Conservation (phyloP, 92 coral and sea anemone species). For the Parazoanthus swiftii region DNA sequence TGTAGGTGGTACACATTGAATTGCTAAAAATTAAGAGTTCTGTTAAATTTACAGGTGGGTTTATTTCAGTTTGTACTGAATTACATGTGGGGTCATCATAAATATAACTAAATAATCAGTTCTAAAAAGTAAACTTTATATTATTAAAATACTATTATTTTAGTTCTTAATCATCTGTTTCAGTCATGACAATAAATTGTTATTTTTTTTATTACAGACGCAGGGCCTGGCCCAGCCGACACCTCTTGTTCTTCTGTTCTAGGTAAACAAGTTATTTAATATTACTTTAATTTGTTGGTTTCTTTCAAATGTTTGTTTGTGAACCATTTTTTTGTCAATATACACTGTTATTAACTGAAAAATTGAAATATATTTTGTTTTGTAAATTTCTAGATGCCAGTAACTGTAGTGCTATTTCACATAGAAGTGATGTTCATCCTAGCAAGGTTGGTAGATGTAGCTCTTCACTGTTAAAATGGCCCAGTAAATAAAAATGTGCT, state of each 20-base stretch:
- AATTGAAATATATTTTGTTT: not conserved
- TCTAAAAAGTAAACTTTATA: too few relatives aligned
- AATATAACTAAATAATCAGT: too few relatives aligned
- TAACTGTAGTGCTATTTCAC: not conserved
- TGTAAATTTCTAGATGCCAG: constrained; percentile 12
- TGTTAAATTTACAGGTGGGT: too few relatives aligned
- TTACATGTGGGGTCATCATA: too few relatives aligned
- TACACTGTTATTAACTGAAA: too few relatives aligned
- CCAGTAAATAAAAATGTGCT: too few relatives aligned
- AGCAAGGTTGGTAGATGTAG: not conserved
- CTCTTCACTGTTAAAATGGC: too few relatives aligned
- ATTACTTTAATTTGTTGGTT: not conserved
- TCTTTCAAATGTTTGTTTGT: not conserved
- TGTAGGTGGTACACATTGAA: too few relatives aligned
- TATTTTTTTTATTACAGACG: not conserved
- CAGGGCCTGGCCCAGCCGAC: constrained; percentile 23
- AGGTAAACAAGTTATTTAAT: not conserved
- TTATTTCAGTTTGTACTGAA: too few relatives aligned
- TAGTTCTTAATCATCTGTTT: not conserved
- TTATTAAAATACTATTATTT: not conserved
- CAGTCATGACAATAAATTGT: not conserved
- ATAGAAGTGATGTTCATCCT: not conserved
- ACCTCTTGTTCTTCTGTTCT: constrained; percentile 15
- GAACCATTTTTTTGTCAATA: too few relatives aligned
- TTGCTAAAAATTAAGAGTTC: too few relatives aligned